Evolutionary conservation across 1,140 invertebrate species (phyloP).

Genomic region (Hesperophylax magnus): DNA sequence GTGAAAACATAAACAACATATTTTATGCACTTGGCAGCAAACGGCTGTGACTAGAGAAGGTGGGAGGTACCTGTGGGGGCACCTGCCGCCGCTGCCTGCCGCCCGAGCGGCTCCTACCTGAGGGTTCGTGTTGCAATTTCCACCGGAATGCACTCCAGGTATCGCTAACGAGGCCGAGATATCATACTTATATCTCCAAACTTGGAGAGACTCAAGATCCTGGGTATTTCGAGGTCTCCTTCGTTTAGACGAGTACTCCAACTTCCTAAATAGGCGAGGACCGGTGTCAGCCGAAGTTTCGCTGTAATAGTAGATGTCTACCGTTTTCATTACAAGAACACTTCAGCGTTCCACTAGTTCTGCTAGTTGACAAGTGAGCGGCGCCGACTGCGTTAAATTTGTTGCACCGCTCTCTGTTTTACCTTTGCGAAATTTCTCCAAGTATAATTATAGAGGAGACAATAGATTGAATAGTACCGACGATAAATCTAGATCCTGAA

Average conservation of each 20-base stretch:
- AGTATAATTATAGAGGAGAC: constrained; percentile 19
- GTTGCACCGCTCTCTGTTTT: constrained; percentile 15
- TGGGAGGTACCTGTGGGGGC: too few species aligned
- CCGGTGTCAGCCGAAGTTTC: constrained; percentile 39
- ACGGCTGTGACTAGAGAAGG: background rate
- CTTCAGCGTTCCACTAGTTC: background rate
- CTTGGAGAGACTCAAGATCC: background rate
- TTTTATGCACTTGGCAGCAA: constrained; percentile 36
- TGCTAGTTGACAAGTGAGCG: constrained; percentile 32
- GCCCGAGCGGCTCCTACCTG: background rate
- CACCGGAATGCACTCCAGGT: constrained; percentile 24
- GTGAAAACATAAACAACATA: constrained; percentile 19
- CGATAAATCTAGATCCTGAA: background rate
- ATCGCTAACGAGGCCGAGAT: constrained; percentile 38
- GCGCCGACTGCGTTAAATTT: constrained; percentile 34
- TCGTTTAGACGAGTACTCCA: constrained; percentile 16
- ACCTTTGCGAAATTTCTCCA: constrained; percentile 30
- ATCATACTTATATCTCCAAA: constrained; percentile 4
- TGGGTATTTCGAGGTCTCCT: constrained; percentile 23
- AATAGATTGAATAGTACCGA: background rate
- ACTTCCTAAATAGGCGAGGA: constrained; percentile 38
- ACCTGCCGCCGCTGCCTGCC: too few species aligned
- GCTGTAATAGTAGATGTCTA: constrained; percentile 36
- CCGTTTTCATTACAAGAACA: constrained; percentile 38
- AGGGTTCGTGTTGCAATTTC: constrained; percentile 39